Base-by-base conservation (phyloP, 2,113 vertebrate genomes). In the Phasianus colchicus region DNA sequence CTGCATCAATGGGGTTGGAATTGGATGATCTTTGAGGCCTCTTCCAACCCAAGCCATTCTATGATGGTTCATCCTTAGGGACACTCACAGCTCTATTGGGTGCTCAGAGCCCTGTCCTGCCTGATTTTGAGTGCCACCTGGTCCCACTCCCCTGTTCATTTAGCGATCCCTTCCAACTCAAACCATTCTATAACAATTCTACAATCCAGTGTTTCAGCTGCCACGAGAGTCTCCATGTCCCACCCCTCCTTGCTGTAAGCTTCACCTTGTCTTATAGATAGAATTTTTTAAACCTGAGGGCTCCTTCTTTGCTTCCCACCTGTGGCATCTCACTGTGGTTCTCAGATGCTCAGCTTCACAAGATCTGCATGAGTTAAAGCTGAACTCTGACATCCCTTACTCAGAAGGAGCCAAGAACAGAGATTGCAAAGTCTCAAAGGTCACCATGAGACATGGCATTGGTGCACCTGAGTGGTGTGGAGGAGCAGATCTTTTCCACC, bases 371-470 rank as follows among this genome's bases (percentile, higher is more conserved):
- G 10, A 73, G 19, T 6, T 19, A 2, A 0, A 64, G 36, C 58
- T 9, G 54, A 17, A 45, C 21, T 90, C 32, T 11, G 1, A 71
- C 1, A 7, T 3, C 7, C 13, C 15, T 80, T 8, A 0, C 5
- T 10, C 19, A 43, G 34, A 34, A 12, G 38, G 30, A 66, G 13
- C 29, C 12, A 9, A 50, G 32, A 27, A 24, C 72, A 63, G 13
- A 38, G 14, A 7, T 11, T 42, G 30, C 6, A 70, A 67, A 89
- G 42, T 34, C 54, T 55, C 38, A 32, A 25, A 55, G 8, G 19
- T 24, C 60, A 67, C 40, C 38, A 47, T 4, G 3, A 27, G 36
- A 47, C 9, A 5, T 45, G 13, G 42, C 36, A 11, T 19, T 11
- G 17, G 17, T 13, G 70, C 13, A 48, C 38, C 8, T 13, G 73